A percentile compares a stretch with the other conserved stretches of the same genome.
Evolutionary conservation across 2,888 invertebrate species (phyloP).

Genomic region (Chrysolina oricalcia): DNA sequence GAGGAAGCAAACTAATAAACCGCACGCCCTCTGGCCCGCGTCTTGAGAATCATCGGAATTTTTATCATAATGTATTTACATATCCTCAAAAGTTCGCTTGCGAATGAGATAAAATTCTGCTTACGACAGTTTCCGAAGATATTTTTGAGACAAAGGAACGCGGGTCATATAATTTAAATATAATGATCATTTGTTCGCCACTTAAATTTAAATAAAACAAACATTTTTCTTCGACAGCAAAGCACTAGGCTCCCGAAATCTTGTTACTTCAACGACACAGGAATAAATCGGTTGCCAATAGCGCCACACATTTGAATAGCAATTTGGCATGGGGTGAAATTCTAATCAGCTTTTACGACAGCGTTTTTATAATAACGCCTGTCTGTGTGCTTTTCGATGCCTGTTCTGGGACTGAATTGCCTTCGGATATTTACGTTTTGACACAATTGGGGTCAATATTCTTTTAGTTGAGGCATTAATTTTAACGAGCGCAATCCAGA

Average conservation of each 20-base stretch:
- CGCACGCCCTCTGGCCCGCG: slow-evolving; percentile 32
- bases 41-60: slow-evolving; percentile 45
- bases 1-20: slow-evolving; percentile 16
- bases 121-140: slow-evolving; percentile 51
- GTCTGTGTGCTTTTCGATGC: slow-evolving; percentile 55
- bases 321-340: slow-evolving; percentile 71
- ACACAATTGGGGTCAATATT: slow-evolving; percentile 41
- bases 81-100: slow-evolving; percentile 46
- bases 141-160: slow-evolving; percentile 55
- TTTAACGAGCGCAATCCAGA: background rate
- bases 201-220: slow-evolving; percentile 71
- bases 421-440: slow-evolving; percentile 36
- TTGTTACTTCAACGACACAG: slow-evolving; percentile 70
- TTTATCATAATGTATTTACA: slow-evolving; percentile 49
- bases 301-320: slow-evolving; percentile 72
- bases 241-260: slow-evolving; percentile 68
- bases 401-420: slow-evolving; percentile 41
- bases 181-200: slow-evolving; percentile 67
- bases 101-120: slow-evolving; percentile 52
- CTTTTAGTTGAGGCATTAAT: background rate
- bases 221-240: slow-evolving; percentile 69
- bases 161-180: slow-evolving; percentile 65
- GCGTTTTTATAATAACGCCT: slow-evolving; percentile 70
- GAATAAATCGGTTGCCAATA: slow-evolving; percentile 72
- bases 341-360: slow-evolving; percentile 72